These are phyloP conservation scores for Actinemys pallida DNA, from an alignment of 2,113 vertebrate species.

Conservation along the genomic window DNA sequence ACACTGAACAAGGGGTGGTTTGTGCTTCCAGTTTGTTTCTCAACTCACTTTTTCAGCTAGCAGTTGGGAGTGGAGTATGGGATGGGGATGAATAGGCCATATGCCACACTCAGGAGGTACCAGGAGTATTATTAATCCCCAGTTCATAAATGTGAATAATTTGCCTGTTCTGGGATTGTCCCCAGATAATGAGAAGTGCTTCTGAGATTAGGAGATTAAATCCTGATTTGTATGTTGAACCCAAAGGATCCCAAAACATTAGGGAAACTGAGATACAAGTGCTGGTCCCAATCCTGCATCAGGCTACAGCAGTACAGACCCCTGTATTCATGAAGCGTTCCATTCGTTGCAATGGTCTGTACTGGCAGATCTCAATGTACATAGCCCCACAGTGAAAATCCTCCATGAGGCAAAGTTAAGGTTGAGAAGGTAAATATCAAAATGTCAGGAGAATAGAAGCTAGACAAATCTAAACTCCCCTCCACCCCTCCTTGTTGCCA, in stretches of 20 bases:
- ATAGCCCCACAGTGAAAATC: neutral
- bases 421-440: constrained; percentile 25
- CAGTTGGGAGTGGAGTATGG: constrained; percentile 24
- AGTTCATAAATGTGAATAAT: constrained; percentile 71
- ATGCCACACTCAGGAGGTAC: constrained; percentile 40
- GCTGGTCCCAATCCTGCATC: constrained; percentile 39
- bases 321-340: constrained; percentile 38
- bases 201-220: constrained; percentile 67
- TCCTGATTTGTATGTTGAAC: constrained; percentile 40
- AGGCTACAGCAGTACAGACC: constrained; percentile 49
- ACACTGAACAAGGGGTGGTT: neutral
- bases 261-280: constrained; percentile 41
- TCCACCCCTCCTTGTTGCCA: neutral
- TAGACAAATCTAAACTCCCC: neutral
- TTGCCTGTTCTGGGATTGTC: constrained; percentile 65
- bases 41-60: neutral
- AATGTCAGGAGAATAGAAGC: neutral
- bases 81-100: constrained; percentile 26
- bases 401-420: neutral
- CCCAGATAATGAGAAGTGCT: constrained; percentile 50
- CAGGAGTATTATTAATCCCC: constrained; percentile 56
- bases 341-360: constrained; percentile 25
- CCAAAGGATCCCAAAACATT: constrained; percentile 49
- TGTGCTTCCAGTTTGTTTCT: neutral
- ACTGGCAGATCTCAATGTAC: neutral